phyloP scores from a whole-genome alignment of 2,888 invertebrate genomes.

The Macrosoma leucophasiata region DNA sequence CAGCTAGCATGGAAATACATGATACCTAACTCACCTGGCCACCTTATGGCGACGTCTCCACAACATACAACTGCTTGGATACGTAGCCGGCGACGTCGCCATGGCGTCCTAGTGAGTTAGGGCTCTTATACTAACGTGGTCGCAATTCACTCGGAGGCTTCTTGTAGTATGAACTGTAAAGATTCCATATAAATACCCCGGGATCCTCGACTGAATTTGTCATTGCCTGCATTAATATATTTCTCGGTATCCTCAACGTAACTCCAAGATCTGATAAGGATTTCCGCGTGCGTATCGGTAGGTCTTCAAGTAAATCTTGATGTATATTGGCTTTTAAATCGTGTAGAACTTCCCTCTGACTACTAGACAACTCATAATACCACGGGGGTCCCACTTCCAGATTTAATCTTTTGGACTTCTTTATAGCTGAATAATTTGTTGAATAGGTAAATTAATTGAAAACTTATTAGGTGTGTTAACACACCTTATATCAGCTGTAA shows the following conservation, averaged over 20 bases:
- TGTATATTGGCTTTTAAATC: conserved; percentile 47
- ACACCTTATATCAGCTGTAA: too few relatives aligned
- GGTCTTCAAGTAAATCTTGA: conserved; percentile 56
- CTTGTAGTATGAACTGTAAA: conserved; percentile 51
- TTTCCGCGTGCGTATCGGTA: conserved; percentile 44
- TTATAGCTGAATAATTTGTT: conserved; percentile 39
- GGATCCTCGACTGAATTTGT: conserved; percentile 44
- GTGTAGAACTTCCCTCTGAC: conserved; percentile 42
- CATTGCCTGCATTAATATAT: conserved; percentile 49
- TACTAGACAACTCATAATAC: conserved; percentile 53
- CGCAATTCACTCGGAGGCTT: conserved; percentile 44
- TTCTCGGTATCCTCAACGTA: conserved; percentile 40
- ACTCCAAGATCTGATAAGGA: conserved; percentile 51
- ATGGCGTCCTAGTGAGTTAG: too few relatives aligned
- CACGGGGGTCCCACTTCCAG: conserved; percentile 52
- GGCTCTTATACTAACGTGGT: conserved; percentile 31
- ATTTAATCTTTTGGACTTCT: conserved; percentile 35
- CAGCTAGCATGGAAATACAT: too few relatives aligned
- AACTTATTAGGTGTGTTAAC: too few relatives aligned
- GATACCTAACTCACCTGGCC: too few relatives aligned
- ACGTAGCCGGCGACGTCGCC: too few relatives aligned
- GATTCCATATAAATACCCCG: conserved; percentile 63
- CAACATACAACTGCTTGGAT: too few relatives aligned
- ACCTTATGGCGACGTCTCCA: too few relatives aligned
- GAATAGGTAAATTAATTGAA: too few relatives aligned